Evolutionary conservation across 2,888 invertebrate genomes (phyloP), one percentile per base, ranked within the genome.

Genomic region (Drosophila helvetica): DNA sequence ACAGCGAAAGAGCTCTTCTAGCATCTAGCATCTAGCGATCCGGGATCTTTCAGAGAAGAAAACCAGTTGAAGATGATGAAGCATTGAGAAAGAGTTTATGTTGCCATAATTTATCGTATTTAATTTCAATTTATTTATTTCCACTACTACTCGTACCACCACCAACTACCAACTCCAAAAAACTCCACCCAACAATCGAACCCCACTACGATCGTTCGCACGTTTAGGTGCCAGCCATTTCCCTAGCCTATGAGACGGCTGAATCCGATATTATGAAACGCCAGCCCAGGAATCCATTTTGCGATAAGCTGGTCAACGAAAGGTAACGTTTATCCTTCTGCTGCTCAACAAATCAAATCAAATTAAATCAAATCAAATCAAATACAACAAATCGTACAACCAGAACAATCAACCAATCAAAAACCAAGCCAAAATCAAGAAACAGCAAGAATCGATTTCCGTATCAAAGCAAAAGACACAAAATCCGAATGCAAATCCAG

Each of bases 231-330:
- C 98, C 98, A 93, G 98, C 98, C 94, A 98, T 98, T 94, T 98
- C 98, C 93, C 95, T 98, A 95, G 98, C 98, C 93, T 98, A 98
- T 95, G 98, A 98, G 95, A 96, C 96, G 94, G 97, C 98, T 93
- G 98, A 98, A 95, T 97, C 97, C 93, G 98, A 98, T 96, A 98
- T 98, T 93, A 98, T 98, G 98, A 98, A 98, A 96, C 96, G 98
- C 93, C 96, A 96, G 94, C 98, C 98, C 93, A 96, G 98, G 95
- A 96, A 98, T 94, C 98, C 98, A 94, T 96, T 96, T 95, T 95
- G 95, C 94, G 98, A 98, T 95, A 98, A 98, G 95, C 96, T 98
- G 93, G 98, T 98, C 93, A 98, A 98, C 94, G 97, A 97, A 96
- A 98, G 98, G 97, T 98, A 95, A 95, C 89, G 90, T 91, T 90